phyloP scores from a whole-genome alignment of 2,113 vertebrate species.

The Sylvilagus bachmani region DNA sequence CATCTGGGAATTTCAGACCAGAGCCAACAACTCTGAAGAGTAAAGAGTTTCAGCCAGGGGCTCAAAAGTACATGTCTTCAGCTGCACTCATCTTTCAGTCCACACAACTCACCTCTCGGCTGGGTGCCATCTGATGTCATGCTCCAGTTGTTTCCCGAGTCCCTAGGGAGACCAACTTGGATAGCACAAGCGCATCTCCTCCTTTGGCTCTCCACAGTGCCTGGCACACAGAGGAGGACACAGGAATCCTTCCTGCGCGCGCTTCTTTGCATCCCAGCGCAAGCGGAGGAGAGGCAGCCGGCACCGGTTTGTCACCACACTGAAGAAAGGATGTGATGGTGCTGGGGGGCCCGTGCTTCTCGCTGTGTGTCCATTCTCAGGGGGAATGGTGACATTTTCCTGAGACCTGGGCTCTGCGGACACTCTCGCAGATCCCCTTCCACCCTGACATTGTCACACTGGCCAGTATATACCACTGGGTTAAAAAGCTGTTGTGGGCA shows the following conservation, averaged over 20 bases:
- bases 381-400: neutral
- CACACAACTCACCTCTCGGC: neutral
- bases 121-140: neutral
- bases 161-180: neutral
- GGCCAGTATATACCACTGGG: neutral
- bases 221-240: neutral
- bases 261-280: neutral
- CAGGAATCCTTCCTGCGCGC: neutral
- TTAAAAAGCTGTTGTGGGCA: neutral
- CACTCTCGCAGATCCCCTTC: neutral
- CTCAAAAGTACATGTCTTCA: neutral
- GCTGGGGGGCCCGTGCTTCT: neutral
- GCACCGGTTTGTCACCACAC: neutral
- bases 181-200: neutral
- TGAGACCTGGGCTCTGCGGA: neutral
- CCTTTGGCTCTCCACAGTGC: neutral
- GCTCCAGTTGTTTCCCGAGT: neutral
- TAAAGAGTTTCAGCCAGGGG: neutral
- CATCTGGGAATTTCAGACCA: conserved; percentile 8
- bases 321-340: neutral
- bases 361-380: neutral
- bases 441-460: neutral
- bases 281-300: neutral
- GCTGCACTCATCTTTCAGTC: neutral
- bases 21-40: neutral